phyloP scores from a whole-genome alignment of 2,888 invertebrate genomes.

The Dendrolimus houi region DNA sequence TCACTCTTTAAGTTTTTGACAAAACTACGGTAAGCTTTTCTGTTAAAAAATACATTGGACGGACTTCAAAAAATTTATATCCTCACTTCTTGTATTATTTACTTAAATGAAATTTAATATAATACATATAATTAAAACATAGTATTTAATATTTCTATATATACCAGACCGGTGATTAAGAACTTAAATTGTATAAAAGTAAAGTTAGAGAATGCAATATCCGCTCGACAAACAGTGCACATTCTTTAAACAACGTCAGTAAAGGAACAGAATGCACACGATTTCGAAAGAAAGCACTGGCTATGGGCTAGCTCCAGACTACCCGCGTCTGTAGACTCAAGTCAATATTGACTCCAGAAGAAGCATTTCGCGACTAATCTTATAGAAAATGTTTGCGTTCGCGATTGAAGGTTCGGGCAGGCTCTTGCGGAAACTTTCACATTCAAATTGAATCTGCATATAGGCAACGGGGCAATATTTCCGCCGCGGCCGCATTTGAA shows the following conservation, averaged over 20 bases:
- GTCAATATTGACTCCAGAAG: slow-evolving; percentile 61
- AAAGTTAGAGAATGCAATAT: slow-evolving; percentile 37
- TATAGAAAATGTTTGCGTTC: slow-evolving; percentile 68
- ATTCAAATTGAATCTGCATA: slow-evolving; percentile 68
- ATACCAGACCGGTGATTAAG: neutral
- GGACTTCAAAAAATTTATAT: too few relatives aligned
- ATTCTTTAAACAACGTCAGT: slow-evolving; percentile 37
- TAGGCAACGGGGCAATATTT: slow-evolving; percentile 65
- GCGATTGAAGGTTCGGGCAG: slow-evolving; percentile 58
- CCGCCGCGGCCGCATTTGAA: slow-evolving; percentile 54
- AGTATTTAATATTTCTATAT: too few relatives aligned
- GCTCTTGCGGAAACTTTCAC: slow-evolving; percentile 59
- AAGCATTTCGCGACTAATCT: slow-evolving; percentile 66
- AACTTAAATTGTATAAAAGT: slow-evolving; percentile 13
- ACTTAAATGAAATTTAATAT: too few relatives aligned
- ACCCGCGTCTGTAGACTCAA: slow-evolving; percentile 27
- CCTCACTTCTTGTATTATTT: too few relatives aligned
- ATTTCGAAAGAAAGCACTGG: slow-evolving; percentile 17
- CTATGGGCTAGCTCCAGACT: slow-evolving; percentile 11
- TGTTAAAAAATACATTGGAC: too few relatives aligned
- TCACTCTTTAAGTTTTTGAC: too few relatives aligned
- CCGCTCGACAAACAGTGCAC: slow-evolving; percentile 35
- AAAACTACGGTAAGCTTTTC: too few relatives aligned
- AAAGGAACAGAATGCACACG: slow-evolving; percentile 28
- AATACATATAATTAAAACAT: too few relatives aligned